Conservation (phyloP, 2,113 vertebrate species). For the Myotis yumanensis region DNA sequence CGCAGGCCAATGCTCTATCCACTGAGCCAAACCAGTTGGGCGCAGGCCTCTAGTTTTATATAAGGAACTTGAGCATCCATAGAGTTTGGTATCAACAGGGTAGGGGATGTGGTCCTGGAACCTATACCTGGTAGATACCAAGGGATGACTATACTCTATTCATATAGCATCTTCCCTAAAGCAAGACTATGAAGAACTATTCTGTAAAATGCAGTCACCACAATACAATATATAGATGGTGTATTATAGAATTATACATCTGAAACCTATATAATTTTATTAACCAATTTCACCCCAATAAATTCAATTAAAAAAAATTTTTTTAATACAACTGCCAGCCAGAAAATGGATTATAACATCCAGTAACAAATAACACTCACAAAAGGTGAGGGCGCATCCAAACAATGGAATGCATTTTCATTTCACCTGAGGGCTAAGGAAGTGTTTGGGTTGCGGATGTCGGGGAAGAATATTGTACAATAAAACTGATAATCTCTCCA, state of each 20-base stretch:
- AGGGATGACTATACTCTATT: background rate
- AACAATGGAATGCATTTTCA: background rate
- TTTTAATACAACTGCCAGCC: background rate
- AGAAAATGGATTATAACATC: background rate
- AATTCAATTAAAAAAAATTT: background rate
- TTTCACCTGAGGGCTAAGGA: background rate
- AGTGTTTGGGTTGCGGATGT: background rate
- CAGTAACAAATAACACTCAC: background rate
- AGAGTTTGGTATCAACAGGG: background rate
- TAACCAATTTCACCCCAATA: background rate
- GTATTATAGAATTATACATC: background rate
- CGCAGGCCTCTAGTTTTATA: background rate
- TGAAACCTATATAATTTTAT: background rate
- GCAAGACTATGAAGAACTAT: background rate
- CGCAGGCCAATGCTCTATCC: too few relatives aligned
- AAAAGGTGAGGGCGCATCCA: background rate
- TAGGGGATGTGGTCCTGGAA: background rate
- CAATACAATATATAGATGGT: background rate
- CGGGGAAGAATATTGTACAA: background rate
- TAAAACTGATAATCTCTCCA: background rate
- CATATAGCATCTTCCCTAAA: background rate
- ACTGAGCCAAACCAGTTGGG: too few relatives aligned
- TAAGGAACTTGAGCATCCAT: background rate
- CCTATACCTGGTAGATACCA: too few relatives aligned
- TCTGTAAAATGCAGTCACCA: background rate